Conservation (phyloP, 1,140 invertebrate species). For the Hestina assimilis region DNA sequence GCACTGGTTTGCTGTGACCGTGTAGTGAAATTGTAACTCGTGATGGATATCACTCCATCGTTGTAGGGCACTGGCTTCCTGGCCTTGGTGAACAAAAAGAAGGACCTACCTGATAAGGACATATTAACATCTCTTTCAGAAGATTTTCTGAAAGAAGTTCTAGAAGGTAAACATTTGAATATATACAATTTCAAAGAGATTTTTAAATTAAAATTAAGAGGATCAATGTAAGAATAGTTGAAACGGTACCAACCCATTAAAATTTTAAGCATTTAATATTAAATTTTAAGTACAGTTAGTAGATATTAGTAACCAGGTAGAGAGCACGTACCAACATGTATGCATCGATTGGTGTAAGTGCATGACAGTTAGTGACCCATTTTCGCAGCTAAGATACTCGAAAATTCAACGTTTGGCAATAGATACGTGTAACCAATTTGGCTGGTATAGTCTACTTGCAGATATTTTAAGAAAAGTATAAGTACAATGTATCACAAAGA, state of each 20-base stretch:
- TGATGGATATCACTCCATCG: constrained; percentile 32
- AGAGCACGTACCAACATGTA: no score
- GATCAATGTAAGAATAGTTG: no score
- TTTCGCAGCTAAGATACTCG: constrained; percentile 63
- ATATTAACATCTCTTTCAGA: constrained; percentile 35
- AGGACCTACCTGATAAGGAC: constrained; percentile 45
- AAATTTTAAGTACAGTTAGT: constrained; percentile 4
- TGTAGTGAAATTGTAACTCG: constrained; percentile 35
- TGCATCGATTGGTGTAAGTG: constrained; percentile 64
- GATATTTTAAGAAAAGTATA: constrained; percentile 44
- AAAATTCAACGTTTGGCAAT: constrained; percentile 60
- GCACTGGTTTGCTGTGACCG: constrained; percentile 17
- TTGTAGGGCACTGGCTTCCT: constrained; percentile 27
- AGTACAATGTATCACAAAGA: constrained; percentile 24
- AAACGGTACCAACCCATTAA: neutral
- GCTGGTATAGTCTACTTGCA: constrained; percentile 43
- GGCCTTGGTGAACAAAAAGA: constrained; percentile 20
- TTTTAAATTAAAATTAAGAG: no score
- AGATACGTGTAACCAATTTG: constrained; percentile 54
- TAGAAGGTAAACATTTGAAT: constrained; percentile 61
- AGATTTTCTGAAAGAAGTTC: constrained; percentile 51
- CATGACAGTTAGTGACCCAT: constrained; percentile 68
- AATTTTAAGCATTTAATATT: neutral
- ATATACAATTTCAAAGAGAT: neutral
- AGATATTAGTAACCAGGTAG: no score